Conservation (phyloP, 2,888 invertebrate genomes). For the Ptycholaimellus sp. region DNA sequence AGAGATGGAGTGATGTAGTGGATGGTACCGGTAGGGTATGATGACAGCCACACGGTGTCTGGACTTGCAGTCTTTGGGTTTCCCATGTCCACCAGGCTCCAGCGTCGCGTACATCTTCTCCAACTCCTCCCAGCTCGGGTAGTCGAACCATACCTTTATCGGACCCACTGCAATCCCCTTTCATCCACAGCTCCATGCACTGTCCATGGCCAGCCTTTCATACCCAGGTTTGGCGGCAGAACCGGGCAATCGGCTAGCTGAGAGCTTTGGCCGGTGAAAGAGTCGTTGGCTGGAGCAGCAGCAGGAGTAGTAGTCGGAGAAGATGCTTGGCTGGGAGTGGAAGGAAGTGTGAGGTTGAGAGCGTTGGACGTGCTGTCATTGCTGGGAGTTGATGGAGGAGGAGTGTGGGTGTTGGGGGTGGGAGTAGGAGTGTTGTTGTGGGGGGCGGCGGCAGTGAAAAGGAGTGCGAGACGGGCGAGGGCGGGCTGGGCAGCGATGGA, state of each 20-base stretch:
- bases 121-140: constrained; percentile 37
- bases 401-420: too few relatives aligned
- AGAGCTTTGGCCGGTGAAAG: neutral
- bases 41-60: constrained; percentile 53
- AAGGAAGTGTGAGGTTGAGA: too few relatives aligned
- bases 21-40: constrained; percentile 54
- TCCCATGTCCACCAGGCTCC: constrained; percentile 56
- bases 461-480: too few relatives aligned
- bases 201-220: neutral
- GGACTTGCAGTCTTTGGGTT: constrained; percentile 41
- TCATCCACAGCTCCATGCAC: too few relatives aligned
- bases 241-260: constrained; percentile 1
- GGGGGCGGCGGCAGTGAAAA: too few relatives aligned
- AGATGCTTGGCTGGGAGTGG: too few relatives aligned
- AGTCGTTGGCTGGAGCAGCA: neutral
- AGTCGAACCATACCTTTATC: constrained; percentile 19
- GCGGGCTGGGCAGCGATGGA: constrained; percentile 1
- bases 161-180: constrained; percentile 12
- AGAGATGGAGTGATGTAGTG: constrained; percentile 38
- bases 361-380: too few relatives aligned
- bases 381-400: too few relatives aligned
- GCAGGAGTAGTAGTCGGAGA: too few relatives aligned
- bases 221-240: constrained; percentile 4
- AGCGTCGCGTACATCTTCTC: constrained; percentile 41
- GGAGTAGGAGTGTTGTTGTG: too few relatives aligned